Conservation (phyloP, 2,113 vertebrate species). For the Orycteropus afer region DNA sequence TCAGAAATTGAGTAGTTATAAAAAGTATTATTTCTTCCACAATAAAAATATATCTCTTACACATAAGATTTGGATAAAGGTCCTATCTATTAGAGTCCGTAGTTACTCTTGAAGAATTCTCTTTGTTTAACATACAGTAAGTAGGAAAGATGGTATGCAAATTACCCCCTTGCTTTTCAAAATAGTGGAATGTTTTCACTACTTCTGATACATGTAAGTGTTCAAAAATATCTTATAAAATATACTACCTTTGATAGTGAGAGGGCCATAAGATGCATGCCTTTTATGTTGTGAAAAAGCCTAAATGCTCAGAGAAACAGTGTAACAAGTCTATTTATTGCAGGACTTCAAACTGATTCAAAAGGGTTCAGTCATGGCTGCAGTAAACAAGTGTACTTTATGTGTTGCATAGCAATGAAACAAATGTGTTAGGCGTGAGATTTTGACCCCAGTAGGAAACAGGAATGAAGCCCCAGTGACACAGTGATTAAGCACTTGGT, state of each 20-base stretch:
- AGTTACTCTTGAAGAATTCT: neutral
- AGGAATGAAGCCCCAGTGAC: too few species aligned
- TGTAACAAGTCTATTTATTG: neutral
- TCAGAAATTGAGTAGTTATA: neutral
- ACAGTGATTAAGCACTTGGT: too few species aligned
- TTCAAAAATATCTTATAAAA: neutral
- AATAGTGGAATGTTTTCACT: neutral
- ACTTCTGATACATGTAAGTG: neutral
- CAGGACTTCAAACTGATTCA: neutral
- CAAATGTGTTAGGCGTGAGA: neutral
- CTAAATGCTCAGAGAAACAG: neutral
- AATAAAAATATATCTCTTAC: neutral
- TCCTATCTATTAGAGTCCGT: neutral
- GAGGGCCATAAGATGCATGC: neutral
- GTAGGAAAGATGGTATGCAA: neutral
- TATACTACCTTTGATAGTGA: neutral
- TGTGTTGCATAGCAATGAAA: neutral
- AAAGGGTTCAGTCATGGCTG: neutral
- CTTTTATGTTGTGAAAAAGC: neutral
- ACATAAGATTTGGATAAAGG: neutral
- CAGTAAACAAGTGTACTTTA: neutral
- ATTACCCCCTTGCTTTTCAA: neutral
- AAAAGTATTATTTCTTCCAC: neutral
- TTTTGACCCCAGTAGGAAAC: neutral
- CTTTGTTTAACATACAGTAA: neutral